Percentiles rank a stretch among this genome's conserved stretches.
phyloP scores from a whole-genome alignment of 2,797 vertebrate genomes.

The Sternotherus odoratus region DNA sequence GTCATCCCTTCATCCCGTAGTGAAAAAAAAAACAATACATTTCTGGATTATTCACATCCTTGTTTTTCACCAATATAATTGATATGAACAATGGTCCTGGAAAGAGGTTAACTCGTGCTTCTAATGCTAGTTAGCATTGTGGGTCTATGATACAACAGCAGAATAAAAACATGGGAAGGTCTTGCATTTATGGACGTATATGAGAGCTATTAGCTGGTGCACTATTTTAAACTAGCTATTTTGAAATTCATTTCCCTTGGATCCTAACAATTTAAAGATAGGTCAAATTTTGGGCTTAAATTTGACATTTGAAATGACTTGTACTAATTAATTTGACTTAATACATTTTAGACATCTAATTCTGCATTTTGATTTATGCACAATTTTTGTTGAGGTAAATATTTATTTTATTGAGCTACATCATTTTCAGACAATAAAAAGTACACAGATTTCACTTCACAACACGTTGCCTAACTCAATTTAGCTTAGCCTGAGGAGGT shows the following conservation, averaged over 20 bases:
- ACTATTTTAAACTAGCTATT: background rate
- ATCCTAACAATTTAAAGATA: background rate
- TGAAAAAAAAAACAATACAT: background rate
- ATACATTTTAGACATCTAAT: background rate
- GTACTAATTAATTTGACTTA: background rate
- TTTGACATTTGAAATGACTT: background rate
- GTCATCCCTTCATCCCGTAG: background rate
- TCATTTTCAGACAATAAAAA: background rate
- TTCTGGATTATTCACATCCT: background rate
- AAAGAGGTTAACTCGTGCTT: background rate
- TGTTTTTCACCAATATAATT: background rate
- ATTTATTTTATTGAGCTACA: background rate
- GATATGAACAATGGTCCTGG: background rate
- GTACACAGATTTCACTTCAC: background rate
- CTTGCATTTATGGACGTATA: background rate
- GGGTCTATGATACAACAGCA: rapidly evolving
- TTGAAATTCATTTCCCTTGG: background rate
- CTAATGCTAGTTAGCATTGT: background rate
- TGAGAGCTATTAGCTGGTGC: background rate
- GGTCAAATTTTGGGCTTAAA: background rate
- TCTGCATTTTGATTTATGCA: background rate
- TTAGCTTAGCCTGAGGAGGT: background rate
- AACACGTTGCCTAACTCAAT: background rate
- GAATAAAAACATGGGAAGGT: background rate
- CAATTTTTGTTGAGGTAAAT: background rate